phyloP scores from a whole-genome alignment of 53 echinoderm and acorn worm genomes.

The Luidia sarsii region DNA sequence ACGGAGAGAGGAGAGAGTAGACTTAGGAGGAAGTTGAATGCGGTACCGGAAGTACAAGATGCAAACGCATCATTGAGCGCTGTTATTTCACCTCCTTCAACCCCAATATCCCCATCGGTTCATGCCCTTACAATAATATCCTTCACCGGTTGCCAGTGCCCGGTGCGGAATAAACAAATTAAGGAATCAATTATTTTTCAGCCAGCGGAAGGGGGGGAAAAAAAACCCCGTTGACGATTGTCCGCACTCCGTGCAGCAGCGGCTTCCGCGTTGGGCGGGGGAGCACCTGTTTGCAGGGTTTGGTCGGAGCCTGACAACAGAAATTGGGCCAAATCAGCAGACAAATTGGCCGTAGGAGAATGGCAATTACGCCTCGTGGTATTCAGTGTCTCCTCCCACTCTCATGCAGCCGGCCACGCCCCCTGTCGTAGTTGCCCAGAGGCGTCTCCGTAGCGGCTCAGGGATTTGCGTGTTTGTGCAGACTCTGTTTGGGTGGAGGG shows the following conservation, averaged over 20 bases:
- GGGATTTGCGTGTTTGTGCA: not conserved
- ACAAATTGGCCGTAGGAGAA: constrained; percentile 46
- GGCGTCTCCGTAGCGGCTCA: not conserved
- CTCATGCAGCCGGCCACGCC: no score
- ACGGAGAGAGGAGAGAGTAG: no score
- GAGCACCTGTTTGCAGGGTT: constrained; percentile 34
- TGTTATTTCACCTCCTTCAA: no score
- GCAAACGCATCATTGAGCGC: no score
- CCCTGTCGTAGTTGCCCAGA: no score
- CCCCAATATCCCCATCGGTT: no score
- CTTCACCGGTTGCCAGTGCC: not conserved
- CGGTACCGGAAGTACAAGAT: no score
- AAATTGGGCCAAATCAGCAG: constrained; percentile 49
- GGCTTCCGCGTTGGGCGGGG: constrained; percentile 6
- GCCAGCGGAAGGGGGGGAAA: no score
- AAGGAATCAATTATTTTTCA: not conserved
- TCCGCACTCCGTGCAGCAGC: not conserved
- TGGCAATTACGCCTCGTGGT: constrained; percentile 35
- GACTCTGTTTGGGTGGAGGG: not conserved
- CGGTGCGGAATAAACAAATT: constrained; percentile 1
- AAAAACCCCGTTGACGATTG: no score
- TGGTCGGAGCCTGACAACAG: constrained; percentile 25
- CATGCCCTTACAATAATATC: not conserved
- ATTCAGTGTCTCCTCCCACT: constrained; percentile 6
- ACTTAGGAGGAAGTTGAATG: no score